phyloP scores from a whole-genome alignment of 2,797 vertebrate genomes.

The Chaetodon trifasciatus region DNA sequence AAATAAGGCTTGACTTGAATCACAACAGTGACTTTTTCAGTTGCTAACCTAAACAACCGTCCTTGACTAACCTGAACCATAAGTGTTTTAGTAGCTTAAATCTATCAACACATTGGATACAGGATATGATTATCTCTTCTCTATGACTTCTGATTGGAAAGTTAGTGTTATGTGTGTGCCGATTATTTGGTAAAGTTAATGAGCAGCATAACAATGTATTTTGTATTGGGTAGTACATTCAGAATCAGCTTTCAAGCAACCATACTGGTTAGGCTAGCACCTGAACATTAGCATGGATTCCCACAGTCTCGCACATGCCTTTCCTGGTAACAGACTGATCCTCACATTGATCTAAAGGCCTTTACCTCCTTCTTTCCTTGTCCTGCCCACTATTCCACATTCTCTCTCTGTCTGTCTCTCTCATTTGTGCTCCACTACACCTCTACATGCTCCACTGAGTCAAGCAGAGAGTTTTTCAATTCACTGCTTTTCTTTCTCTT shows the following conservation, averaged over 20 bases:
- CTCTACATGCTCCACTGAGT: constrained; percentile 28
- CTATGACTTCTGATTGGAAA: too few species aligned
- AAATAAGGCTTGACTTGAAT: too few species aligned
- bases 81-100: too few species aligned
- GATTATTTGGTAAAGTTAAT: neutral
- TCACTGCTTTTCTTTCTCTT: constrained; percentile 23
- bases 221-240: neutral
- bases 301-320: neutral
- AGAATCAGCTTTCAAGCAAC: neutral
- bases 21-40: too few species aligned
- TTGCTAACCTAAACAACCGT: too few species aligned
- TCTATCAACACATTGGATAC: too few species aligned
- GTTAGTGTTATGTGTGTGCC: too few species aligned
- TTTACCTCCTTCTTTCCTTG: constrained; percentile 7
- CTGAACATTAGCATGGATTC: constrained; percentile 9
- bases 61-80: too few species aligned
- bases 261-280: neutral
- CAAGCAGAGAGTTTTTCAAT: constrained; percentile 31
- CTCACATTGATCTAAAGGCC: constrained; percentile 26
- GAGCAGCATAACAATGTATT: too few species aligned
- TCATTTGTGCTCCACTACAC: constrained; percentile 43
- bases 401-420: constrained; percentile 2
- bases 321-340: constrained; percentile 20
- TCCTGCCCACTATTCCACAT: neutral
- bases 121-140: too few species aligned